A percentile compares a stretch with the other conserved stretches of the same genome.
Evolutionary conservation across 2,113 vertebrate species (phyloP).

Genomic region (Neodon shergylaensis): DNA sequence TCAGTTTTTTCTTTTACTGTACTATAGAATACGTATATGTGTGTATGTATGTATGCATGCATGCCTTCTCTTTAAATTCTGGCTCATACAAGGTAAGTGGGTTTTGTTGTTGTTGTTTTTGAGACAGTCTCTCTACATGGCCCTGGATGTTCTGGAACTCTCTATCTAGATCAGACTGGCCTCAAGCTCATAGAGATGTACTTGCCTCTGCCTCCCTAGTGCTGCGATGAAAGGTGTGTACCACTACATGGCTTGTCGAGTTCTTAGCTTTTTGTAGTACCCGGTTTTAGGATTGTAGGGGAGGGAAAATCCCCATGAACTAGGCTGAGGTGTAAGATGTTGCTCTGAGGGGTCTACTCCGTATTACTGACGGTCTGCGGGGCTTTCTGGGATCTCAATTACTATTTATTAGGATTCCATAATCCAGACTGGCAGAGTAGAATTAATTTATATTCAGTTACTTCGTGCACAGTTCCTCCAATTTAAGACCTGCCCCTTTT

Average conservation of each 20-base stretch:
- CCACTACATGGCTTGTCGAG: not conserved
- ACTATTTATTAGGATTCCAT: not conserved
- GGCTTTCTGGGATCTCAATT: not conserved
- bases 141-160: not conserved
- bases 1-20: not conserved
- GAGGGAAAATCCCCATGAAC: not conserved
- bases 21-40: not conserved
- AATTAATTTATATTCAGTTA: not conserved
- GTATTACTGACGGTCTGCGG: not conserved
- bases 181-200: not conserved
- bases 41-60: not conserved
- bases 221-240: not conserved
- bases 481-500: not conserved
- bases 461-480: not conserved
- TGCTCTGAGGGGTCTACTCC: not conserved
- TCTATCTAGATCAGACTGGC: not conserved
- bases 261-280: not conserved
- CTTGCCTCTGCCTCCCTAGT: not conserved
- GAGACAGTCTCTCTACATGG: not conserved
- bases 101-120: not conserved
- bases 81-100: not conserved
- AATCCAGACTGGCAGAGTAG: not conserved
- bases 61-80: constrained; percentile 16
- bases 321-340: not conserved
- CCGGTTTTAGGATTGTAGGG: not conserved